A percentile compares a stretch with the other conserved stretches of the same genome.
Evolutionary conservation across 2,888 invertebrate species (phyloP).

Genomic region (Odontothrips loti): DNA sequence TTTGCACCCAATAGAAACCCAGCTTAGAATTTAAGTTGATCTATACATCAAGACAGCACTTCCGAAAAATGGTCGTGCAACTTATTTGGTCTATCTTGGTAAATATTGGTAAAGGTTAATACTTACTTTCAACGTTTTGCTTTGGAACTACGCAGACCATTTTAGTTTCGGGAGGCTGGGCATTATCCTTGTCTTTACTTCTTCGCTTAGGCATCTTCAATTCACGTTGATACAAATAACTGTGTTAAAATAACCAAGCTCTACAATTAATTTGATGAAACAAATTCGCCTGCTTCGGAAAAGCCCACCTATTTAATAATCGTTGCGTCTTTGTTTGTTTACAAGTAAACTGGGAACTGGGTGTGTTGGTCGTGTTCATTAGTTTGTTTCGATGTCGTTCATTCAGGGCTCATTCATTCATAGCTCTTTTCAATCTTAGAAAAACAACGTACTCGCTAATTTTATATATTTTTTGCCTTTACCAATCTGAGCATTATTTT

Average conservation of each 20-base stretch:
- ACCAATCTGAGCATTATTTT: no score
- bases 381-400: no score
- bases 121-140: conserved; percentile 67
- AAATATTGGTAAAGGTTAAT: not conserved
- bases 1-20: conserved; percentile 31
- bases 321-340: conserved; percentile 15
- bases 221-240: not conserved
- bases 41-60: no score
- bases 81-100: no score
- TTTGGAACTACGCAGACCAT: conserved; percentile 78
- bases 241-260: not conserved
- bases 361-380: no score
- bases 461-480: no score
- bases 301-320: not conserved
- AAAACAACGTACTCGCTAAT: no score
- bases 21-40: conserved; percentile 20
- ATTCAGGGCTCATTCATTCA: no score
- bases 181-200: not conserved
- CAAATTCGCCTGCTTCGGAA: not conserved
- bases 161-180: conserved; percentile 29
- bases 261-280: not conserved
- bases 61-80: not conserved
- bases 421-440: no score
- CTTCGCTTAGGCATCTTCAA: not conserved
- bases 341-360: no score